These are phyloP conservation scores for Panurus biarmicus DNA, from an alignment of 2,113 vertebrate genomes.

Conservation along the genomic window DNA sequence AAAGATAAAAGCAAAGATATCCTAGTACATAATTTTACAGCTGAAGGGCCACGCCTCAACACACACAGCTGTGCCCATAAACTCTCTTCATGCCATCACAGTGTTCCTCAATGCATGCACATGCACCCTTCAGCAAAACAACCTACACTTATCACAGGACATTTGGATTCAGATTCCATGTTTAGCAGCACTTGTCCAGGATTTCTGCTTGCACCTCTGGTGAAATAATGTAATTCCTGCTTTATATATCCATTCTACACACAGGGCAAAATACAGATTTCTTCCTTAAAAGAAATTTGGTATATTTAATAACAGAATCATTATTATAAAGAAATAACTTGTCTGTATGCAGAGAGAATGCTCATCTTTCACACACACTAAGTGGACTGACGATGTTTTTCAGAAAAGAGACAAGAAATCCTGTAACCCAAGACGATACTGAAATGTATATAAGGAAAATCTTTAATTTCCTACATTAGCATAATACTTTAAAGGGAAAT, in stretches of 20 bases:
- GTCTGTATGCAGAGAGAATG: neutral
- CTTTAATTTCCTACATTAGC: neutral
- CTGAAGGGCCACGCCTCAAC: neutral
- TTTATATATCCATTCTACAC: neutral
- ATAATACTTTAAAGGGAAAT: neutral
- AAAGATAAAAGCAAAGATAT: neutral
- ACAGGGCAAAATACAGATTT: neutral
- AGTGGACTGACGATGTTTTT: neutral
- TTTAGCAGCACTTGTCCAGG: neutral
- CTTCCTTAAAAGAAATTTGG: neutral
- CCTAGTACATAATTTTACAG: neutral
- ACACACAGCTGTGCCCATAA: neutral
- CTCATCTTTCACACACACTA: neutral
- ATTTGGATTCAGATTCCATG: neutral
- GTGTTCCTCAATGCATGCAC: rapidly evolving
- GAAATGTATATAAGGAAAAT: neutral
- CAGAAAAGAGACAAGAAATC: neutral
- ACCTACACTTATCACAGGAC: neutral
- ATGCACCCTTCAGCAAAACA: neutral
- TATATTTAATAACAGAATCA: neutral
- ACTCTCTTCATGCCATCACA: neutral
- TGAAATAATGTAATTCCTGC: neutral
- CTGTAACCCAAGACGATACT: neutral
- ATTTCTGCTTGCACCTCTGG: neutral
- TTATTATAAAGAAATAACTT: neutral